Base-by-base conservation (phyloP, 1,140 invertebrate genomes). In the Heliconius melpomene region DNA sequence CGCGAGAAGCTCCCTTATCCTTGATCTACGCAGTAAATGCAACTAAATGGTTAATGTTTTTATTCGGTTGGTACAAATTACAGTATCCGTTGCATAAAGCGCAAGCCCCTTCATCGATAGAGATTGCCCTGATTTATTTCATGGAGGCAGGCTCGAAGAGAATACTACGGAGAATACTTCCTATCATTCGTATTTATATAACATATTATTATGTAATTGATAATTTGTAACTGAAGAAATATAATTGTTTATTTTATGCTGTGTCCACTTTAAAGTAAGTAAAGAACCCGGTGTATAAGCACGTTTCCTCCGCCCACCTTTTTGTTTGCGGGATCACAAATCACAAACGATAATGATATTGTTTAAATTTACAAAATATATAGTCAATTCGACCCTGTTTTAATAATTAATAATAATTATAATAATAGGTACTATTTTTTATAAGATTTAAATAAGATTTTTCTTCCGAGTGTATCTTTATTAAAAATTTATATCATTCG, bases 121-220 rank as follows among this genome's bases (percentile, higher is more conserved):
- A 81, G 82, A 70, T 77, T 89, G 90, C 86, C 82, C 91, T 92
- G 91, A 93, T 93, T 93, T 92, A 93, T 92, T 91, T 86, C 87
- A 40, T 23, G 8, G 60, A 66, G 60, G 60, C 26, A 29, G 60
- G 60, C 60, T 66, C 5, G 23, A 6, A 6, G 60, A 13, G 60
- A 29, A 16, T 29, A 11, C 60, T 66, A 29, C 23, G 26, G 60
- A n/a, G n/a, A n/a, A n/a, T n/a, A n/a, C n/a, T 29, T 23, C 54
- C 54, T 60, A 60, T 60, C 2, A 60, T 60, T 60, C 54, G 7
- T 60, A 1, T 1, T n/a, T 23, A 23, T 1, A 26, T 66, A 29
- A 7, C 5, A 6, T 66, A 18, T 66, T 66, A 29, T 26, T 16
- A 13, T 29, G 60, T 66, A 6, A 60, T 26, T 11, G 57, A 66